A percentile compares a stretch with the other conserved stretches of the same genome.
phyloP scores from a whole-genome alignment of 2,888 invertebrate species.

The Luffia ferchaultella region DNA sequence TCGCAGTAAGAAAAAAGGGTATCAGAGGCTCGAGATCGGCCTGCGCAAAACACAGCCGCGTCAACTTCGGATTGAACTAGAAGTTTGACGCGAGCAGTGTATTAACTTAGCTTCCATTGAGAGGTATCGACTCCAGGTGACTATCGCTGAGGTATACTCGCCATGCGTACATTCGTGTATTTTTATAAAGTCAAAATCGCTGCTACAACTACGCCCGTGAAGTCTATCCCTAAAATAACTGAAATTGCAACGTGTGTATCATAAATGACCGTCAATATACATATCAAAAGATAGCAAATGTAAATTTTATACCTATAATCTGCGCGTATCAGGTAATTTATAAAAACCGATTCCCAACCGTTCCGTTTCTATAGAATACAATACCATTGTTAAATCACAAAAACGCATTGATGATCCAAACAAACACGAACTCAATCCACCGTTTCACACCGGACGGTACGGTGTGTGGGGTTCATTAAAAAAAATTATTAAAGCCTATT shows the following conservation, averaged over 20 bases:
- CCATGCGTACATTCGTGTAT: background rate
- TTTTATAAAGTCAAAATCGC: background rate
- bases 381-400: background rate
- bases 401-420: background rate
- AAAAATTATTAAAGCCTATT: conserved; percentile 30
- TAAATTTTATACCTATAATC: too few species aligned
- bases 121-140: too few species aligned
- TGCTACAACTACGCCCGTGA: background rate
- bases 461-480: conserved; percentile 23
- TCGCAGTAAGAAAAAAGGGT: too few species aligned
- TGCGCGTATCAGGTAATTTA: too few species aligned
- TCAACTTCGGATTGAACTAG: too few species aligned
- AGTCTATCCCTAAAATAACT: background rate
- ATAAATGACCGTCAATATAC: background rate
- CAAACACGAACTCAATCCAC: background rate
- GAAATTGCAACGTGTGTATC: background rate
- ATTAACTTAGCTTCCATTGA: too few species aligned
- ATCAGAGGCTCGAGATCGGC: too few species aligned
- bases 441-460: background rate
- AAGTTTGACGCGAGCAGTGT: too few species aligned
- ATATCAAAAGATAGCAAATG: background rate
- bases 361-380: background rate
- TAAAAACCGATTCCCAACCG: background rate
- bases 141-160: too few species aligned
- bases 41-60: too few species aligned